These are phyloP conservation scores for Drosophila trichaetosa DNA, from an alignment of 2,888 invertebrate genomes.

Conservation along the genomic window DNA sequence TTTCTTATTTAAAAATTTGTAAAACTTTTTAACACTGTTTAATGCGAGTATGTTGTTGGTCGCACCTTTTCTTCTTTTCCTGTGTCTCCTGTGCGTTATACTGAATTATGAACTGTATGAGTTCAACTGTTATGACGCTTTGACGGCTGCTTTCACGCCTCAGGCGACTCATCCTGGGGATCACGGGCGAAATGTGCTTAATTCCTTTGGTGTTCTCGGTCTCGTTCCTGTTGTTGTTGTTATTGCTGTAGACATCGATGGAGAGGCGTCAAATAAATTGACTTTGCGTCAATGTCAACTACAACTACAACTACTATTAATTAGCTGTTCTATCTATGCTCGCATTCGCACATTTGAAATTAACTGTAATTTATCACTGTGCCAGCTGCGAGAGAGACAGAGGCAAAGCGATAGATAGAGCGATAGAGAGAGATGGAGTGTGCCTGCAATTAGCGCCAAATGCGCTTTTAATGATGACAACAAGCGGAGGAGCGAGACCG, in stretches of 20 bases:
- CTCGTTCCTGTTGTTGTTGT: constrained; percentile 35
- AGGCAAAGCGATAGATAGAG: background rate
- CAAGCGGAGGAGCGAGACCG: constrained; percentile 10
- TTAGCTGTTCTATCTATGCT: constrained; percentile 35
- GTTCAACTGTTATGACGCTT: constrained; percentile 84
- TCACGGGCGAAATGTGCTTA: constrained; percentile 29
- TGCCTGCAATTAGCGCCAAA: constrained; percentile 69
- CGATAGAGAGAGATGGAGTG: background rate
- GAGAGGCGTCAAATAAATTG: constrained; percentile 54
- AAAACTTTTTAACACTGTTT: constrained; percentile 11
- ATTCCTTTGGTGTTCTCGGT: constrained; percentile 21
- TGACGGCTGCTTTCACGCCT: constrained; percentile 82
- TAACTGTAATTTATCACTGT: constrained; percentile 57
- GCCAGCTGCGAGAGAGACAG: constrained; percentile 1
- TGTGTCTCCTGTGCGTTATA: constrained; percentile 83
- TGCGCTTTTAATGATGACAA: constrained; percentile 73
- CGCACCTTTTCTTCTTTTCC: constrained; percentile 84
- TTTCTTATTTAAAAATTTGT: background rate
- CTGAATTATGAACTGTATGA: constrained; percentile 85
- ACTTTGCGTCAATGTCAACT: constrained; percentile 72
- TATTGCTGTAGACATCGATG: constrained; percentile 51
- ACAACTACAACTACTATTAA: constrained; percentile 11
- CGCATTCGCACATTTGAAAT: constrained; percentile 47
- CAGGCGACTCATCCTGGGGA: constrained; percentile 81
- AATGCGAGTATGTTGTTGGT: background rate